phyloP scores from a whole-genome alignment of 2,797 vertebrate species.

The Sarcoramphus papa region DNA sequence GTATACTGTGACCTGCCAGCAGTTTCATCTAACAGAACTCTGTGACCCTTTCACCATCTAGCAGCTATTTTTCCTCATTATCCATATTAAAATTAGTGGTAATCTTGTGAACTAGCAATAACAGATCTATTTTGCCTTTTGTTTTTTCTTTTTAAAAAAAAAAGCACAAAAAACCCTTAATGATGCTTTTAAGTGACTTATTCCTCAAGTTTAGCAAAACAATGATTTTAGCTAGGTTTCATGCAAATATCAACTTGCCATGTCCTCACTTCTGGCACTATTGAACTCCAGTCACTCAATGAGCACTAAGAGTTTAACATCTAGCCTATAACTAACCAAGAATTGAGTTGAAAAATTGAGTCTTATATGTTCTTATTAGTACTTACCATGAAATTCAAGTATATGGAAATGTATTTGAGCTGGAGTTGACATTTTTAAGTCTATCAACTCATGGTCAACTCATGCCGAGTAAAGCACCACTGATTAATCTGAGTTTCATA shows the following conservation, averaged over 20 bases:
- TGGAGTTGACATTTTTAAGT: background rate
- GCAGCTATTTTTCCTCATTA: background rate
- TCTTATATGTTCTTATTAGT: background rate
- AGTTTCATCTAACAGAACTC: constrained; percentile 67
- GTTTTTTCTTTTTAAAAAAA: background rate
- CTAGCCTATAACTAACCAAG: background rate
- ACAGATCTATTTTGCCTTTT: background rate
- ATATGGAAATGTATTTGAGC: background rate
- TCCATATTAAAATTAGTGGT: background rate
- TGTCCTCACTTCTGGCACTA: background rate
- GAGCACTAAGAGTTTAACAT: background rate
- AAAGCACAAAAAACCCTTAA: background rate
- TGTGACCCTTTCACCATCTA: background rate
- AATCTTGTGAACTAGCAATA: background rate
- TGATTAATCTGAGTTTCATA: background rate
- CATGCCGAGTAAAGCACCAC: background rate
- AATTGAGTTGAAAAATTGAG: background rate
- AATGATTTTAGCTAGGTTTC: background rate
- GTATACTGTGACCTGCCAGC: constrained; percentile 34
- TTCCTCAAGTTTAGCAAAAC: background rate
- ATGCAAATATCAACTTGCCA: background rate
- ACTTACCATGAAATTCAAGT: background rate
- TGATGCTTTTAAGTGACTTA: background rate
- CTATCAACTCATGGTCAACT: background rate
- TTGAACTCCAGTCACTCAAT: background rate